Conservation (phyloP, 2,888 invertebrate genomes). For the Amiota mariae region DNA sequence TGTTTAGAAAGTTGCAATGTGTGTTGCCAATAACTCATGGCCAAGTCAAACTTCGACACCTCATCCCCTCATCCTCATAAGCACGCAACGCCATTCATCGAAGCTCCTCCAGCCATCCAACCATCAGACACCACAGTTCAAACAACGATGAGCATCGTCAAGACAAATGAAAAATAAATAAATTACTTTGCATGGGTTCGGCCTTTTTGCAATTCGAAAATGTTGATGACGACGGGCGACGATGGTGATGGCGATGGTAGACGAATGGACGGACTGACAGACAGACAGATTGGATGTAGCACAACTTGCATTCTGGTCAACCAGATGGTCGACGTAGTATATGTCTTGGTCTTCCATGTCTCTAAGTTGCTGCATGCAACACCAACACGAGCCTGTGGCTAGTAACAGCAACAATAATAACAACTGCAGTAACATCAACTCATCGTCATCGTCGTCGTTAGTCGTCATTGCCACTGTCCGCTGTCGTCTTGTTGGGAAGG, state of each 20-base stretch:
- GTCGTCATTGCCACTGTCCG: slow-evolving; percentile 41
- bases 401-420: slow-evolving; percentile 5
- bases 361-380: not conserved
- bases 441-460: slow-evolving; percentile 42
- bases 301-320: slow-evolving; percentile 47
- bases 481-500: slow-evolving; percentile 47
- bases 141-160: slow-evolving; percentile 59
- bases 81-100: slow-evolving; percentile 57
- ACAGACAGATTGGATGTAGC: slow-evolving; percentile 1
- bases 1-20: slow-evolving; percentile 21
- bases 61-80: not conserved
- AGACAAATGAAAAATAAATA: slow-evolving; percentile 68
- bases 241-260: not conserved
- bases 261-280: not conserved
- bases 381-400: slow-evolving; percentile 22
- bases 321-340: slow-evolving; percentile 38
- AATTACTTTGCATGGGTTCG: slow-evolving; percentile 59
- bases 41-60: not conserved
- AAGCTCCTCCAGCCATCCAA: slow-evolving; percentile 42
- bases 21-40: not conserved
- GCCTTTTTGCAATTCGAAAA: slow-evolving; percentile 65
- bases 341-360: slow-evolving; percentile 26
- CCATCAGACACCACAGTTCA: not conserved
- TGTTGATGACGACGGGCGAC: slow-evolving; percentile 48
- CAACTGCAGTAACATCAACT: slow-evolving; percentile 32